Base-by-base conservation (phyloP, 2,113 vertebrate genomes). In the Gulo gulo region DNA sequence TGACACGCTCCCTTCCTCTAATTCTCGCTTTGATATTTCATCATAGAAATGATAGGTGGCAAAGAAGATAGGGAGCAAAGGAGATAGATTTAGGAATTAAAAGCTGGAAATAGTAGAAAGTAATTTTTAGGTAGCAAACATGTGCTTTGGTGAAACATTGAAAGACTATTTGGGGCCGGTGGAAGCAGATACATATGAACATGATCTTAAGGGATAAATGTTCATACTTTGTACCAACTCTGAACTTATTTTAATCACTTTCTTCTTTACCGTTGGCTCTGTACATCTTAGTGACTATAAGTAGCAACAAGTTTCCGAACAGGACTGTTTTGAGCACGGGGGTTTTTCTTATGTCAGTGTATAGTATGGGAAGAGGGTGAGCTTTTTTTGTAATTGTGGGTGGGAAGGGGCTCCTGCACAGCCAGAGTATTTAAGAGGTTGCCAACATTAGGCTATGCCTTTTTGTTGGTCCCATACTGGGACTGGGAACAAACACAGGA, bases 191-290 rank as follows among this genome's bases (percentile, higher is more conserved):
- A 83, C 42, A 42, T 59, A 81, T 24, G 84, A 80, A 45, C 52
- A 85, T 85, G 6, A 80, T 92, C 67, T 94, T 92, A 76, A 63
- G 34, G 50, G 34, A 78, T 92, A 76, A 73, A 65, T 57, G 10
- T 69, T 80, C 80, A 69, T 91, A 36, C 7, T 80, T 95, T 69
- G 23, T 95, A 42, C 26, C 52, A 55, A 61, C 31, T 23, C 47
- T 93, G 92, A 67, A 86, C 86, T 98, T 88, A 91, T 86, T 96
- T 95, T 67, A 69, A 94, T 79, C 52, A 71, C 52, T 88, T 92
- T 93, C 73, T 14, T 18, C 50, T 91, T 80, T 89, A 42, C 50
- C 59, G 36, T 95, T 92, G 82, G 23, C 29, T 96, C 23, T 88
- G 4, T 90, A 91, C 94, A 84, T 79, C 52, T 71, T 92, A 89